A percentile compares a stretch with the other conserved stretches of the same genome.
These are phyloP conservation scores for Toxonevra muliebris DNA, from an alignment of 2,888 invertebrate genomes.

Conservation along the genomic window DNA sequence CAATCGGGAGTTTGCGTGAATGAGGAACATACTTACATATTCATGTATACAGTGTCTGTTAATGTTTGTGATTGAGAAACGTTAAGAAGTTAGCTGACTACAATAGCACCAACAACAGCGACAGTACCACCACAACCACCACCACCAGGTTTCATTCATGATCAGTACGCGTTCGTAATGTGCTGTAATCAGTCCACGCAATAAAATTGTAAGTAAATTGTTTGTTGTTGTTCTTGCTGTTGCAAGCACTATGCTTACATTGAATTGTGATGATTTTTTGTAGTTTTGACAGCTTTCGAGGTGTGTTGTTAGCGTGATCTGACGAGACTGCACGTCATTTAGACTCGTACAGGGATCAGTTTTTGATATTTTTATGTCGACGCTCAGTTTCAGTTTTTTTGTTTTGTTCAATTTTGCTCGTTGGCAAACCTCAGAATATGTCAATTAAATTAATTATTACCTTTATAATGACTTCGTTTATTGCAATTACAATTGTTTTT, in stretches of 20 bases:
- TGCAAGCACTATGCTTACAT: neutral
- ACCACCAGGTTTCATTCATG: slow-evolving; percentile 46
- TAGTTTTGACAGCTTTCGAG: slow-evolving; percentile 44
- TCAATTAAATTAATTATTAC: slow-evolving; percentile 63
- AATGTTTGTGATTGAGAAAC: too few species aligned
- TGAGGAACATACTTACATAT: too few species aligned
- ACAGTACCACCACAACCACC: too few species aligned
- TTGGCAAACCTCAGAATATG: slow-evolving; percentile 53
- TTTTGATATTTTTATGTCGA: slow-evolving; percentile 23
- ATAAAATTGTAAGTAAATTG: slow-evolving; percentile 54
- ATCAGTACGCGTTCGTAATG: slow-evolving; percentile 38
- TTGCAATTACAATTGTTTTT: neutral
- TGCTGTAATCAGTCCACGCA: slow-evolving; percentile 59
- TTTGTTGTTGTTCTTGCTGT: slow-evolving; percentile 30
- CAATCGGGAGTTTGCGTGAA: too few species aligned
- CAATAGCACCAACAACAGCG: too few species aligned
- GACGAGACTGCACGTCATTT: slow-evolving; percentile 51
- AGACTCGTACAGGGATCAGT: slow-evolving; percentile 7
- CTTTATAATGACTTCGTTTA: slow-evolving; percentile 37
- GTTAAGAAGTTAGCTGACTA: too few species aligned
- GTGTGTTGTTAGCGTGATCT: slow-evolving; percentile 50
- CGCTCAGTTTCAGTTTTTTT: slow-evolving; percentile 5
- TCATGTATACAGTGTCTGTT: too few species aligned
- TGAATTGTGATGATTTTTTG: slow-evolving; percentile 7
- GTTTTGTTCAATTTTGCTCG: slow-evolving; percentile 7